phyloP scores from a whole-genome alignment of 2,797 vertebrate species.

The Galagoides demidoff region DNA sequence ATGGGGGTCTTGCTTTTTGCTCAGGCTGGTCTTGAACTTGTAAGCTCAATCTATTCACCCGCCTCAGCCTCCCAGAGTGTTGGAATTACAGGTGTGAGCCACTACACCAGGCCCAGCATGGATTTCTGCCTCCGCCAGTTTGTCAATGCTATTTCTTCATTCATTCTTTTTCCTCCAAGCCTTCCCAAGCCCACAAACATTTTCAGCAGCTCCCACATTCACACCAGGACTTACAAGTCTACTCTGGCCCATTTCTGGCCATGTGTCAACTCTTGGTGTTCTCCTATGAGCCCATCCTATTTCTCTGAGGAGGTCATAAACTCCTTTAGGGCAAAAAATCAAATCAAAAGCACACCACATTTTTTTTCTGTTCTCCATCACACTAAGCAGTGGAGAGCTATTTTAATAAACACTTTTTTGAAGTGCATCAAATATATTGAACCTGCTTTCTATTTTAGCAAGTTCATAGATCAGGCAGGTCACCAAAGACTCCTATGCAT shows the following conservation, averaged over 20 bases:
- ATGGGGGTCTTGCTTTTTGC: too few relatives aligned
- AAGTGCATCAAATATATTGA: slow-evolving; percentile 64
- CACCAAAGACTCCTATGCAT: slow-evolving; percentile 48
- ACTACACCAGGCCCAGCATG: neutral
- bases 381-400: neutral
- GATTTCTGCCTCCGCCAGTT: neutral
- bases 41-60: too few relatives aligned
- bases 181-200: neutral
- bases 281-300: neutral
- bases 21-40: too few relatives aligned
- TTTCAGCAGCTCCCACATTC: neutral
- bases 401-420: slow-evolving; percentile 53
- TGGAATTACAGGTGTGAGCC: too few relatives aligned
- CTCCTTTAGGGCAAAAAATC: neutral
- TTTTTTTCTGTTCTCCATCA: neutral
- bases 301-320: neutral
- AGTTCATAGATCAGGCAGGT: slow-evolving; percentile 48
- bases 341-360: neutral
- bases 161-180: neutral
- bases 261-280: neutral
- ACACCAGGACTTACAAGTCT: neutral
- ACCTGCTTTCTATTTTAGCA: slow-evolving; percentile 56
- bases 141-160: neutral
- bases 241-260: neutral
- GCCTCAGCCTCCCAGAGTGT: too few relatives aligned